Base-by-base conservation (phyloP, 30 jellyfish, hydroid and myxozoan genomes). In the Rhopilema esculentum region DNA sequence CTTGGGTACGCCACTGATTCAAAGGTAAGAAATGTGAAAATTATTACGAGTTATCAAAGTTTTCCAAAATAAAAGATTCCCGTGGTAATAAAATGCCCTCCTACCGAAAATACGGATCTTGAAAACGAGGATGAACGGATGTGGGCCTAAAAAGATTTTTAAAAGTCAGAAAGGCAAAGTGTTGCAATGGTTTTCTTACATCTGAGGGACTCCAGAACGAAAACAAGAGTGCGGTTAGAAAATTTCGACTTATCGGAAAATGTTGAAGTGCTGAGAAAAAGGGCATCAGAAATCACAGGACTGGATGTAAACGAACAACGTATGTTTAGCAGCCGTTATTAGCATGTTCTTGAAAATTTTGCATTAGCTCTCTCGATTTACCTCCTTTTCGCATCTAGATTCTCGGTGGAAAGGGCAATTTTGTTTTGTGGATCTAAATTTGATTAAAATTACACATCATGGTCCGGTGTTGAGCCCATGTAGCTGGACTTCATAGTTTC, bases 221-320 rank as follows among this genome's bases (percentile, higher is more conserved):
- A 49, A 27, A 48, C 51, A 8, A 77, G 88, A 27, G 48, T 76
- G 23, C 76, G 88, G 6, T 25, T 85, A 17, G 84, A 85, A 16
- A 82, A 74, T 74, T 75, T 85, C 15, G 79, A 85, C 64, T 49
- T 85, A 16, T 25, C 83, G 7, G 86, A 57, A 27, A 64, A 71
- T 31, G 82, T 74, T 1, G 52, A 85, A 27, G 49, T 24, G 27
- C 30, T 85, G 27, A 85, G 76, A 33, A 49, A 74, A 66, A 72
- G 33, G 49, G 80, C 94, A 0, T 87, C 79, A 1, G 79, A 74
- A 63, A 23, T 72, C 19, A 63, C 69, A 32, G 75, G 88, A 64
- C 49, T 85, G 20, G 65, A 57, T n/a, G 88, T 72, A 16, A 15
- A 80, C 21, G 94, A 85, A 24, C 94, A 85, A 74, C 85, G 94